Percentiles rank a stretch among this genome's conserved stretches.
phyloP scores from a whole-genome alignment of 92 coral and sea anemone genomes.

The Porites rus region DNA sequence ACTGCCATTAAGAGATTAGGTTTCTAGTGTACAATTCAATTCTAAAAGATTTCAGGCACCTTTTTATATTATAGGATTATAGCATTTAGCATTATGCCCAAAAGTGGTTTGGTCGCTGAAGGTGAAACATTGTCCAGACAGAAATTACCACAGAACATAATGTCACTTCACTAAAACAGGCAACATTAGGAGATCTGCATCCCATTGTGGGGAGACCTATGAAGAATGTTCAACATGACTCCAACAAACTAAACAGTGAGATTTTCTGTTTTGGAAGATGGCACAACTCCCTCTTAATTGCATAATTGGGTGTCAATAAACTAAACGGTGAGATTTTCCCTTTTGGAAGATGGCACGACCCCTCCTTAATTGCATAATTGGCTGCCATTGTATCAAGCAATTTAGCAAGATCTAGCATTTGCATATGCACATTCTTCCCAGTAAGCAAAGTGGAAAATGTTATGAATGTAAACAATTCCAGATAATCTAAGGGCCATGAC shows the following conservation, averaged over 20 bases:
- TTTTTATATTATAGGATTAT: not conserved
- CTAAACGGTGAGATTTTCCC: not conserved
- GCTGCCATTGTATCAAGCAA: not conserved
- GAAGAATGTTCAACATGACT: no score
- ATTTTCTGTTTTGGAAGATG: not conserved
- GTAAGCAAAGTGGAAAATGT: constrained; percentile 40
- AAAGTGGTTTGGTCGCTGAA: not conserved
- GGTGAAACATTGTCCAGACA: constrained; percentile 14
- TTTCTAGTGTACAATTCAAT: not conserved
- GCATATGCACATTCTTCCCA: constrained; percentile 11
- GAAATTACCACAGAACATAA: not conserved
- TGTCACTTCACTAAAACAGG: not conserved
- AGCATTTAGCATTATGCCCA: not conserved
- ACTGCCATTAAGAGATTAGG: not conserved
- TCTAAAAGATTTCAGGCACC: not conserved
- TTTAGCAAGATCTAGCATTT: not conserved
- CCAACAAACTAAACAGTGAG: no score
- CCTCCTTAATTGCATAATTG: not conserved
- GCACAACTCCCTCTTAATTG: not conserved
- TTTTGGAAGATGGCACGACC: not conserved
- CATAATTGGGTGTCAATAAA: not conserved
- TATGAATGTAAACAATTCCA: constrained; percentile 63
- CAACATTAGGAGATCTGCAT: not conserved
- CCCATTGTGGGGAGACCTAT: not conserved
- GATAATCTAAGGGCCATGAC: constrained; percentile 35